Base-by-base conservation (phyloP, 1,140 invertebrate species). In the Portunus trituberculatus region DNA sequence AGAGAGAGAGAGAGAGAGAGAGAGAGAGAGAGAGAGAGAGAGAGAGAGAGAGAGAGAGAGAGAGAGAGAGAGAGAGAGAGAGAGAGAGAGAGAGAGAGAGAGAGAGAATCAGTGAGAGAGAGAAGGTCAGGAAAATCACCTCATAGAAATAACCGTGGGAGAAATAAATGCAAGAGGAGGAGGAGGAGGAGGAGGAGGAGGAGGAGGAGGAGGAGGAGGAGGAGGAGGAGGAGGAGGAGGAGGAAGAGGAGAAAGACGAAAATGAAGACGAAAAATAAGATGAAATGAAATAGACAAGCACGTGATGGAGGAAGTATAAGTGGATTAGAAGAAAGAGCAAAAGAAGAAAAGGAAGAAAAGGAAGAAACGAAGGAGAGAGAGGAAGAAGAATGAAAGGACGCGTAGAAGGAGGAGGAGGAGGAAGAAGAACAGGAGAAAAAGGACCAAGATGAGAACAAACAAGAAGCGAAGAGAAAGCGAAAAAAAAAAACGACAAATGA, bases 41-140 rank as follows among this genome's bases (percentile, higher is more conserved):
- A 39, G 84, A 29, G 84, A 29, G n/a, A 87, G 84, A 29, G 0
- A 59, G 14, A 59, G 25, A 67, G 25, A 91, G n/a, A 28, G 46
- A 91, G 90, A 91, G 89, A 91, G 90, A 91, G 90, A 91, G 90
- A 48, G 89, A 91, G 89, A 88, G 86, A 88, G 86, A 90, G 88
- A 90, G 88, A 90, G 88, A 90, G 88, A 90, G 88, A 90, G 88
- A 90, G 88, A 46, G 39, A 90, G 39, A 90, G 39, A 90, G 88
- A 90, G 39, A 90, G 88, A 90, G 39, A 90, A 32, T 45, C 31
- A 90, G 88, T 45, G 88, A 90, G 88, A 90, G 39, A 46, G 88
- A 90, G 88, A 46, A 46, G 16, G 28, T 12, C 20, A 67, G 28
- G 20, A 10, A 76, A 39, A 76, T n/a, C 12, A 20, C 25, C 59